Conservation (phyloP, 2,888 invertebrate species). For the Andrena bucephala region DNA sequence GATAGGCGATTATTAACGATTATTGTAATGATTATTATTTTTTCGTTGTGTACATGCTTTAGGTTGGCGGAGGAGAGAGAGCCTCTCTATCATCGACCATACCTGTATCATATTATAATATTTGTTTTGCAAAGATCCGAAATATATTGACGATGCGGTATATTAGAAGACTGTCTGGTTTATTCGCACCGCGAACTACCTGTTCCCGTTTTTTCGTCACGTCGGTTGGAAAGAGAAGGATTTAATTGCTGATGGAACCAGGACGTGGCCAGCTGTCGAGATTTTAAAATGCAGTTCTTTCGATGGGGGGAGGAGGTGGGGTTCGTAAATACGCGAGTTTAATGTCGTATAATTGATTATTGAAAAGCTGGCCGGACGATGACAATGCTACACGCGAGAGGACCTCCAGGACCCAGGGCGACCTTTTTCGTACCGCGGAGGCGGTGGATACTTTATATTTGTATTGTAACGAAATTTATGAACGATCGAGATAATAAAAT, state of each 20-base stretch:
- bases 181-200: constrained; percentile 41
- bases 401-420: constrained; percentile 41
- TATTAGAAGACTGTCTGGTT: constrained; percentile 54
- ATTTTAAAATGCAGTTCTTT: not conserved
- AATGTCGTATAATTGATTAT: constrained; percentile 56
- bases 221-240: not conserved
- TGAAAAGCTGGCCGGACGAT: constrained; percentile 56
- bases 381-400: constrained; percentile 54
- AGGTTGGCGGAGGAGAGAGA: constrained; percentile 60
- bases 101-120: constrained; percentile 79
- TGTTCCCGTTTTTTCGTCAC: not conserved
- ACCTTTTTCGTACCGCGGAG: constrained; percentile 63
- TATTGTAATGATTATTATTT: constrained; percentile 78
- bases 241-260: constrained; percentile 7
- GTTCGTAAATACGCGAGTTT: constrained; percentile 48
- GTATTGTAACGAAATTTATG: constrained; percentile 81
- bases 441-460: constrained; percentile 78
- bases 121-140: constrained; percentile 81
- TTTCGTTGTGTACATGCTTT: constrained; percentile 80
- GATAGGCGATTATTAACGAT: constrained; percentile 73
- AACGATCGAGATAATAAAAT: constrained; percentile 83
- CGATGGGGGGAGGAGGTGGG: not conserved
- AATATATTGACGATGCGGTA: constrained; percentile 81
- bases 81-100: constrained; percentile 61
- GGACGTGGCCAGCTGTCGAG: not conserved